phyloP scores from a whole-genome alignment of 2,888 invertebrate genomes.

The Mimas tiliae region DNA sequence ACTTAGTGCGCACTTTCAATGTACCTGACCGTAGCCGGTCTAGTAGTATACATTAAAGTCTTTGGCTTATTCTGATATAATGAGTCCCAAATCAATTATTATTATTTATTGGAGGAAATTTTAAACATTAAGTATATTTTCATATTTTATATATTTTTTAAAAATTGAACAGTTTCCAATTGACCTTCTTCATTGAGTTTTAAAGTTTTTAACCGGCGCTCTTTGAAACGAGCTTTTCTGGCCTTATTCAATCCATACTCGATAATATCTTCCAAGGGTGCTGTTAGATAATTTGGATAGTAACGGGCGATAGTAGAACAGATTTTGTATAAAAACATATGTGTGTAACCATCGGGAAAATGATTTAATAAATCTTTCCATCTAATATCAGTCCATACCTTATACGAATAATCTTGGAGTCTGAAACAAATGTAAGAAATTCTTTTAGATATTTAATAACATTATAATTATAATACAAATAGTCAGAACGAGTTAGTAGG shows the following conservation, averaged over 20 bases:
- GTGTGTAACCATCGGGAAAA: conserved; percentile 67
- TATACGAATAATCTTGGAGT: conserved; percentile 52
- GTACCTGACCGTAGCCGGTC: too few species aligned
- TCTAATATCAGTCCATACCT: conserved; percentile 69
- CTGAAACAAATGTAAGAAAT: conserved; percentile 50
- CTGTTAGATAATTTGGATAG: conserved; percentile 46
- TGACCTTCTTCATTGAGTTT: conserved; percentile 52
- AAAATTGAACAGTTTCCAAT: conserved; percentile 47
- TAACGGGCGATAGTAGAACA: conserved; percentile 38
- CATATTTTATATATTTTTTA: too few species aligned
- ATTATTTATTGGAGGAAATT: too few species aligned
- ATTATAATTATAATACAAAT: too few species aligned
- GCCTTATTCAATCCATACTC: conserved; percentile 43
- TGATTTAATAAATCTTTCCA: conserved; percentile 64
- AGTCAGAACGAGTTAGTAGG: too few species aligned
- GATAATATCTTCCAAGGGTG: conserved; percentile 53
- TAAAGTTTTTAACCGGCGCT: conserved; percentile 60
- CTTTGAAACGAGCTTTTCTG: conserved; percentile 32
- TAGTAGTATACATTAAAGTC: too few species aligned
- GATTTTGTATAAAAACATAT: conserved; percentile 55
- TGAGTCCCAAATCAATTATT: too few species aligned
- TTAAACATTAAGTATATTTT: too few species aligned
- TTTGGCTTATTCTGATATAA: too few species aligned
- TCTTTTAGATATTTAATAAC: not conserved
- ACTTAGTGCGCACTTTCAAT: too few species aligned